Conservation (phyloP, 2,888 invertebrate species). For the Brenthis daphne region DNA sequence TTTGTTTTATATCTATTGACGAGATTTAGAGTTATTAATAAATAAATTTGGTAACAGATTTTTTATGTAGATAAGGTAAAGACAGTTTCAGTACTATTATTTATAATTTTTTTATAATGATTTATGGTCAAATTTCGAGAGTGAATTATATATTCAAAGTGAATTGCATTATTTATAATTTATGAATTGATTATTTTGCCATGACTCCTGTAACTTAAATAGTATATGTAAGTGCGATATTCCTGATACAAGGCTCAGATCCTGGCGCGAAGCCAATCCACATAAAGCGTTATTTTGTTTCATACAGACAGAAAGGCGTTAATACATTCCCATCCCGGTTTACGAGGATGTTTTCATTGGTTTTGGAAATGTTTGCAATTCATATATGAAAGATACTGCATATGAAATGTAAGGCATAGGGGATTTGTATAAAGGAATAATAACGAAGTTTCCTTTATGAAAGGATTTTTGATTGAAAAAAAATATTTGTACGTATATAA, state of each 20-base stretch:
- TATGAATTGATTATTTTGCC: background rate
- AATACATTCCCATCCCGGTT: slow-evolving; percentile 46
- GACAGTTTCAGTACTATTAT: no score
- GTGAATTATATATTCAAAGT: no score
- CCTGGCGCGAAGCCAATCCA: slow-evolving; percentile 57
- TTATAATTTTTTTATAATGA: no score
- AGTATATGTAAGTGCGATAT: slow-evolving; percentile 43
- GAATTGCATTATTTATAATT: no score
- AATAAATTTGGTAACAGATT: no score
- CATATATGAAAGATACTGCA: slow-evolving; percentile 34
- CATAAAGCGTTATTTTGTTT: slow-evolving; percentile 61
- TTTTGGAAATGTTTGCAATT: slow-evolving; percentile 37
- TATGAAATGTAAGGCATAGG: slow-evolving; percentile 21
- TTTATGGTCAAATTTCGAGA: no score
- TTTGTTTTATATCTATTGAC: no score
- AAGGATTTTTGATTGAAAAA: no score
- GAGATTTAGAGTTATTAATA: no score
- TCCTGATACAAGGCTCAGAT: slow-evolving; percentile 50
- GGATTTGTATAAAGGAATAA: background rate
- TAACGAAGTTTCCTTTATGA: no score
- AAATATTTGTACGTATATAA: no score
- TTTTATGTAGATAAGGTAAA: no score
- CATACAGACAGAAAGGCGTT: slow-evolving; percentile 51
- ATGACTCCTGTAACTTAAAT: slow-evolving; percentile 22
- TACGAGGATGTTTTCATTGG: slow-evolving; percentile 41